phyloP scores from a whole-genome alignment of 2,888 invertebrate genomes.

The Kuschelorhynchus macadamiae region DNA sequence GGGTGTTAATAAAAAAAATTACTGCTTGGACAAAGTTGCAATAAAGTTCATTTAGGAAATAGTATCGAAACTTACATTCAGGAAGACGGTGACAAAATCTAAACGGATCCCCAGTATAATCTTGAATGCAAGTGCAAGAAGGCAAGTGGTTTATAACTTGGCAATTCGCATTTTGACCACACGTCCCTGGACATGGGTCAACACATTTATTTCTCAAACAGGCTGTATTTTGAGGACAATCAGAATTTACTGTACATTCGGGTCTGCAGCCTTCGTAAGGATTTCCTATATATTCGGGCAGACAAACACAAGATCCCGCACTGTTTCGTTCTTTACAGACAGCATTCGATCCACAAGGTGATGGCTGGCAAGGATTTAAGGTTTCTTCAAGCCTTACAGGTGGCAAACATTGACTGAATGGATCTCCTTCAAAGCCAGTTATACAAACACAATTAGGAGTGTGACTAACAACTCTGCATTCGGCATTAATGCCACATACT shows the following conservation, averaged over 20 bases:
- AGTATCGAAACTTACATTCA: conserved; percentile 73
- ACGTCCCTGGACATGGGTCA: conserved; percentile 74
- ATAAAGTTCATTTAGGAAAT: too few relatives aligned
- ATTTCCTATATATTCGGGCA: conserved; percentile 71
- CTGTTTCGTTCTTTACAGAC: conserved; percentile 70
- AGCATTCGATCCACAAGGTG: conserved; percentile 71
- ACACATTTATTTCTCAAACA: conserved; percentile 73
- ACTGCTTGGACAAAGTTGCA: too few relatives aligned
- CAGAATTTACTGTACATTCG: conserved; percentile 72
- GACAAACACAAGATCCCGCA: conserved; percentile 71
- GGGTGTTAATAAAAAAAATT: too few relatives aligned
- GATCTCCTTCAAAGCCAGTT: conserved; percentile 78
- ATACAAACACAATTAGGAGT: conserved; percentile 74
- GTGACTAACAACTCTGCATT: conserved; percentile 73
- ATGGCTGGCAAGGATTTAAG: conserved; percentile 66
- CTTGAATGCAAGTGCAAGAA: conserved; percentile 70
- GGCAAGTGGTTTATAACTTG: conserved; percentile 67
- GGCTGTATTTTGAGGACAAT: conserved; percentile 72
- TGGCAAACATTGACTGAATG: conserved; percentile 69
- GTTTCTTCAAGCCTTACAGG: conserved; percentile 46
- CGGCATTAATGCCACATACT: conserved; percentile 72
- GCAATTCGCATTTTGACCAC: conserved; percentile 79
- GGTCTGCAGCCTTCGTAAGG: conserved; percentile 75
- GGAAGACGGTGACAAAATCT: conserved; percentile 61
- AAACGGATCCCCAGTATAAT: conserved; percentile 70